Evolutionary conservation across 2,113 vertebrate species (phyloP), one percentile per base, ranked within the genome.

Genomic region (Gobius niger): DNA sequence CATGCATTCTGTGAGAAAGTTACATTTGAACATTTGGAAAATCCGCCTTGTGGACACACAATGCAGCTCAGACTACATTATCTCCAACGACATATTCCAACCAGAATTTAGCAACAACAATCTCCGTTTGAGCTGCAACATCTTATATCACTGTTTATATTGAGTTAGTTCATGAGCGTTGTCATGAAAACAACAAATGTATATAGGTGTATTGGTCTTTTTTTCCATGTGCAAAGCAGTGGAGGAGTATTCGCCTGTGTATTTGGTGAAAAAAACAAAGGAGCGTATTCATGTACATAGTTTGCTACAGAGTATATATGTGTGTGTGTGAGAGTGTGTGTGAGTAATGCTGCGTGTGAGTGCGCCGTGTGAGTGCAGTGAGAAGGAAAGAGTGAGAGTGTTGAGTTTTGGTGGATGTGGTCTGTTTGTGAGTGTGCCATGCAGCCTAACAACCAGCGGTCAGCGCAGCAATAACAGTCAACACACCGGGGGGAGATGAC

Each of bases 341-440:
- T 53, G 24, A 34, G 24, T 34, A 34, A 34, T 34, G 24, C 19
- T 24, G 12, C 9, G 56, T 50, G 53, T 15, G 34, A 53, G 61
- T 41, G 18, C 10, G 47, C 50, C 52, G 56, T 61, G 47, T 78
- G 60, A 76, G 51, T 71, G 60, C 63, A 56, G 72, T 71, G 40
- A 69, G 52, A 75, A 65, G 80, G 75, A 87, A 86, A 81, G 81
- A 82, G 78, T 83, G 84, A 85, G 77, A 81, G 80, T 47, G 64
- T 46, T 8, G 2, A 60, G 40, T 76, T 47, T 72, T 11, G 41
- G 71, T 79, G 77, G 72, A 84, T 75, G 81, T 77, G 77, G 63
- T 75, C 76, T 81, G 81, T 89, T 88, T 82, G 83, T 82, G 82
- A 19, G 66, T 84, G 81, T 87, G 71, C 82, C 73, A 84, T 81